These are phyloP conservation scores for Scatophagus argus DNA, from an alignment of 2,113 vertebrate species.

Conservation along the genomic window DNA sequence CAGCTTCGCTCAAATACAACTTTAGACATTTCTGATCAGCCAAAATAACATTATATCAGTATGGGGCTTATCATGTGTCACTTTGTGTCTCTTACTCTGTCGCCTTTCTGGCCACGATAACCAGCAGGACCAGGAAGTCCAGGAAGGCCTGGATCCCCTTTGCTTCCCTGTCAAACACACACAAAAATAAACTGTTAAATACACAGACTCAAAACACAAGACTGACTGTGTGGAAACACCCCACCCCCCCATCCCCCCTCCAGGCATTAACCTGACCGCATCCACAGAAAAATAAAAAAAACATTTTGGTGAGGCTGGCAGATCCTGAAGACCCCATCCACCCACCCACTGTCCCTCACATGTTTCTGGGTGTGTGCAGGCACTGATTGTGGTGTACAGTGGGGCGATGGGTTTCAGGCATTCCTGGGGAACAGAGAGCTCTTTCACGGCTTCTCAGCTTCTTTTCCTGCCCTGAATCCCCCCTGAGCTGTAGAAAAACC, in stretches of 20 bases:
- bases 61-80: too few relatives aligned
- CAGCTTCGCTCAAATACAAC: too few relatives aligned
- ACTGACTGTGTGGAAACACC: conserved; percentile 49
- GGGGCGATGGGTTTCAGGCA: conserved; percentile 59
- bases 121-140: conserved; percentile 93
- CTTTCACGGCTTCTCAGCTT: conserved; percentile 85
- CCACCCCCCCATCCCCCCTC: too few relatives aligned
- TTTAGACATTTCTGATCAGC: too few relatives aligned
- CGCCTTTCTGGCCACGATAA: conserved; percentile 90
- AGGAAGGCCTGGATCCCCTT: conserved; percentile 90
- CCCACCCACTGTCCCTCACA: conserved; percentile 22
- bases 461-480: conserved; percentile 67
- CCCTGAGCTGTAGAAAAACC: conserved; percentile 84
- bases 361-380: conserved; percentile 57
- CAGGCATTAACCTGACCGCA: conserved; percentile 53
- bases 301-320: conserved; percentile 1
- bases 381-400: conserved; percentile 52
- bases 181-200: conserved; percentile 40
- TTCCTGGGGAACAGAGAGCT: conserved; percentile 87
- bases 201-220: conserved; percentile 56
- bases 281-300: conserved; percentile 43
- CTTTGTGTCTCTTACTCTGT: conserved; percentile 88
- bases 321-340: background rate
- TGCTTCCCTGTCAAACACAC: conserved; percentile 86
- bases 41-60: too few relatives aligned